Conservation (phyloP, 2,797 vertebrate species). For the Pseudochaenichthys georgianus region DNA sequence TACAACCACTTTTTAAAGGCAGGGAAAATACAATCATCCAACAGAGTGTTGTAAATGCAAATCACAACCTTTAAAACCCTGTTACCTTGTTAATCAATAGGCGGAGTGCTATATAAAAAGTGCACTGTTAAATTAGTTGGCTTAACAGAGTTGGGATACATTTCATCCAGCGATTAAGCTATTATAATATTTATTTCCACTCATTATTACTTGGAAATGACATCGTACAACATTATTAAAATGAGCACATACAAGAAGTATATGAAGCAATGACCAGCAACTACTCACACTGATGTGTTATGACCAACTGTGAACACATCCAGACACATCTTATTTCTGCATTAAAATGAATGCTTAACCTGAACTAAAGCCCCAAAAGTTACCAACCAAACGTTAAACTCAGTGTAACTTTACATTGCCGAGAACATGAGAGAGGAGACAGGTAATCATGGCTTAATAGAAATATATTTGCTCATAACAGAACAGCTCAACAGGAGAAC, state of each 20-base stretch:
- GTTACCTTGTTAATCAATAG: not conserved
- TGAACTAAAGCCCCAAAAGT: not conserved
- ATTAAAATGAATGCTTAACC: not conserved
- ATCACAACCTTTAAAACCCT: not conserved
- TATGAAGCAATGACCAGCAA: not conserved
- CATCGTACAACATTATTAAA: not conserved
- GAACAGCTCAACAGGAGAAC: conserved; percentile 1
- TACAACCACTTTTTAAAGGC: conserved; percentile 10
- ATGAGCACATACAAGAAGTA: not conserved
- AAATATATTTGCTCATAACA: not conserved
- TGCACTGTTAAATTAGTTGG: not conserved
- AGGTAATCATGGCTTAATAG: conserved; percentile 5
- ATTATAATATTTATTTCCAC: not conserved
- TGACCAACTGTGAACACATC: not conserved
- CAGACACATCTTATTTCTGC: not conserved
- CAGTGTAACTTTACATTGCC: not conserved
- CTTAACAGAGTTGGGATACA: not conserved
- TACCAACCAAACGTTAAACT: no score
- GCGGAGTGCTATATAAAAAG: not conserved
- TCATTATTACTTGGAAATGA: not conserved
- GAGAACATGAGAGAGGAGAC: not conserved
- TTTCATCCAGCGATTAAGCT: not conserved
- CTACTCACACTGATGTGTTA: not conserved
- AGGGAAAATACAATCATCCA: not conserved
- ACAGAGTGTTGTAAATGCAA: no score